Conservation (phyloP, 2,888 invertebrate genomes). For the Hololepta plana region DNA sequence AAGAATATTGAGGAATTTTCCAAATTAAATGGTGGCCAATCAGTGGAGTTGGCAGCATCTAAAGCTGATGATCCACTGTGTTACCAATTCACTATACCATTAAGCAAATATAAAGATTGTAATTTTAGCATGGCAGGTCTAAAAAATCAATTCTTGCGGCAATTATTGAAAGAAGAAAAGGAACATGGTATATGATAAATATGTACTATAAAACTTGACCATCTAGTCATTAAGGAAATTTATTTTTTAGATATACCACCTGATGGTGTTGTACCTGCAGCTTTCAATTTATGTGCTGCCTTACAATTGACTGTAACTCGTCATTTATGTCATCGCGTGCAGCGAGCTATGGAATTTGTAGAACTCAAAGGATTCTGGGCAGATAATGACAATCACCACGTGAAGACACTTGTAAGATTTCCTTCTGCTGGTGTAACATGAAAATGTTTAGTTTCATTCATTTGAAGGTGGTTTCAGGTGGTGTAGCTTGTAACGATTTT, state of each 20-base stretch:
- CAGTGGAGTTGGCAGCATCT: slow-evolving; percentile 66
- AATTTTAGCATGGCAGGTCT: slow-evolving; percentile 84
- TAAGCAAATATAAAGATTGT: slow-evolving; percentile 53
- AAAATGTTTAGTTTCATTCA: slow-evolving; percentile 6
- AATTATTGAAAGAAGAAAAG: slow-evolving; percentile 10
- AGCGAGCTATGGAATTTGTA: slow-evolving; percentile 66
- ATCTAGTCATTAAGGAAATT: slow-evolving; percentile 2
- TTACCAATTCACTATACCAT: slow-evolving; percentile 47
- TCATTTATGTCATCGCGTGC: slow-evolving; percentile 67
- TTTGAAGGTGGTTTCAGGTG: slow-evolving; percentile 74
- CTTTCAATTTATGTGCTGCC: slow-evolving; percentile 70
- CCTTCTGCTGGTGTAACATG: too few species aligned
- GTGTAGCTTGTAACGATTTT: slow-evolving; percentile 85
- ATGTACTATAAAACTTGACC: not conserved
- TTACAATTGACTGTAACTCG: slow-evolving; percentile 55
- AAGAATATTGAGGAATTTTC: slow-evolving; percentile 56
- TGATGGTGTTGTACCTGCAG: slow-evolving; percentile 54
- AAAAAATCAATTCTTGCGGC: slow-evolving; percentile 37
- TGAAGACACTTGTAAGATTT: too few species aligned
- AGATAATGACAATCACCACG: too few species aligned
- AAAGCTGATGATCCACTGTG: slow-evolving; percentile 41
- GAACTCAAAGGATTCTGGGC: too few species aligned
- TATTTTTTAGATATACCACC: slow-evolving; percentile 32
- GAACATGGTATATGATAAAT: slow-evolving; percentile 8
- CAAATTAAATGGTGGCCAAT: slow-evolving; percentile 63